Conservation (phyloP, 2,113 vertebrate genomes). For the Alosa alosa region DNA sequence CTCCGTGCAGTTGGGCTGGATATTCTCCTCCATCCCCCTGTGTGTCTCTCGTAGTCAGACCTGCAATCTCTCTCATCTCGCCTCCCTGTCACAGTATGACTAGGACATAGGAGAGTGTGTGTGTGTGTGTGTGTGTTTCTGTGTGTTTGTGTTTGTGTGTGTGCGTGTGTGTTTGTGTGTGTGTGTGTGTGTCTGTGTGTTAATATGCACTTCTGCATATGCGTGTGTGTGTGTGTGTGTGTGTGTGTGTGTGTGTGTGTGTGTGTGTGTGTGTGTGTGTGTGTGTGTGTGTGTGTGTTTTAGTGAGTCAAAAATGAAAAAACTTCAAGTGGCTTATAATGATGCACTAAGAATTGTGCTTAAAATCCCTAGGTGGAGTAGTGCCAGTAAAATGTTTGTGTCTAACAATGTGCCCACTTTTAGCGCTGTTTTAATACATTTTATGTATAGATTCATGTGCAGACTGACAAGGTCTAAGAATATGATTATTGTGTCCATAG, state of each 20-base stretch:
- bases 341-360: too few species aligned
- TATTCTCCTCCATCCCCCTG: neutral
- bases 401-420: too few species aligned
- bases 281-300: neutral
- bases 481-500: too few species aligned
- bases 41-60: neutral
- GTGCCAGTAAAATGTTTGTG: too few species aligned
- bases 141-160: neutral
- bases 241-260: neutral
- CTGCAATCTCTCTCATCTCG: neutral
- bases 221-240: neutral
- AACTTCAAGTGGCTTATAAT: too few species aligned
- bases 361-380: too few species aligned
- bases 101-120: neutral
- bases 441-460: too few species aligned
- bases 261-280: neutral
- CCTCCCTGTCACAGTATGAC: neutral
- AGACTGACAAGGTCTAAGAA: too few species aligned
- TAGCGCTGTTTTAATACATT: too few species aligned
- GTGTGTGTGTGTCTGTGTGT: neutral
- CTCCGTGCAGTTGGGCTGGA: neutral
- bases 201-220: neutral
- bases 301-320: too few species aligned
- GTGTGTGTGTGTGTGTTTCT: neutral
- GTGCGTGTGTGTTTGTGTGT: conserved; percentile 1